These are phyloP conservation scores for Corapipo altera DNA, from an alignment of 2,113 vertebrate species.

Conservation along the genomic window DNA sequence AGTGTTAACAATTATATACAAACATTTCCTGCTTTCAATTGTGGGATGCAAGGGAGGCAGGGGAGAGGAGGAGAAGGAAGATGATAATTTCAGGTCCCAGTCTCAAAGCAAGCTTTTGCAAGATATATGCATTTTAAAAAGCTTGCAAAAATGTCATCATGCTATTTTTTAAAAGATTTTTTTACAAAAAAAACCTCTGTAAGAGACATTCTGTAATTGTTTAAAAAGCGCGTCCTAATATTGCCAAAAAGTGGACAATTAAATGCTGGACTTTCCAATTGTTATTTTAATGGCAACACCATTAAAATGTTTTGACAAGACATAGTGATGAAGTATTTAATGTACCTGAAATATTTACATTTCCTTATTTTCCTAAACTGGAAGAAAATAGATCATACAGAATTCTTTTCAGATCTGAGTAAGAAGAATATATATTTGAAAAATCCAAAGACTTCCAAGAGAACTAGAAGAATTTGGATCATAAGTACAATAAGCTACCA, in stretches of 20 bases:
- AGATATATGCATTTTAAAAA: not conserved
- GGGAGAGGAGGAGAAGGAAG: not conserved
- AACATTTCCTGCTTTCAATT: not conserved
- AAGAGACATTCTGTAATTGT: not conserved
- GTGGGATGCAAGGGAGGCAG: fast-evolving
- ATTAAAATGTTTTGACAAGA: not conserved
- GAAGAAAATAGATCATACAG: not conserved
- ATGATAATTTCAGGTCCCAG: not conserved
- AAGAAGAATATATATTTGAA: not conserved
- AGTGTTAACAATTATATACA: not conserved
- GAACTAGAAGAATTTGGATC: not conserved
- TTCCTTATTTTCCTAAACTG: not conserved
- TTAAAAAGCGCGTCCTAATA: not conserved
- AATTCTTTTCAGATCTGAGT: not conserved
- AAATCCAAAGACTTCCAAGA: not conserved
- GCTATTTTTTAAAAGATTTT: not conserved
- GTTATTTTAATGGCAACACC: not conserved
- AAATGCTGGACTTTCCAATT: not conserved
- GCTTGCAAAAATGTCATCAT: not conserved
- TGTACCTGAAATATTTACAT: not conserved
- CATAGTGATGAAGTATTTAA: not conserved
- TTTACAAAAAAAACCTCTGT: not conserved
- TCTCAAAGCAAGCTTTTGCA: not conserved
- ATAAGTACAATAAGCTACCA: not conserved
- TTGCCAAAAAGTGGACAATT: not conserved